Conservation (phyloP, 2,113 vertebrate species). For the Sapajus apella region DNA sequence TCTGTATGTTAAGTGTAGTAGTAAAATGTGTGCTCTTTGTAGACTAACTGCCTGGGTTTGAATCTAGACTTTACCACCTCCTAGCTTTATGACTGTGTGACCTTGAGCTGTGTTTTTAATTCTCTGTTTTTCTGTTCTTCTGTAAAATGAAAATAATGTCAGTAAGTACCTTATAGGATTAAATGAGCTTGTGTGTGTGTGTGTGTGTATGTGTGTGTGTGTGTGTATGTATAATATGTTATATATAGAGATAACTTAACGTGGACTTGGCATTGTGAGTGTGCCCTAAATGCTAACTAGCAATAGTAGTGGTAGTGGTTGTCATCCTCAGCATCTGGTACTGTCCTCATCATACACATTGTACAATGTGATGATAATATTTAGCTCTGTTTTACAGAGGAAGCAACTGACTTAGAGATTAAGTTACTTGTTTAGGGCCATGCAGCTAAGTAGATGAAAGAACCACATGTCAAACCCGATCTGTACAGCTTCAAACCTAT, state of each 20-base stretch:
- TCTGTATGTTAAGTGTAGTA: not conserved
- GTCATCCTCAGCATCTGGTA: fast-evolving
- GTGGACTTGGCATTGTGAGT: not conserved
- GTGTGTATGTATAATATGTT: not conserved
- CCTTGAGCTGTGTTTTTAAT: not conserved
- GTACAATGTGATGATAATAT: not conserved
- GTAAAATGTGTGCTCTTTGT: not conserved
- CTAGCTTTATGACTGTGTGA: not conserved
- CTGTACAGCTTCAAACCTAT: not conserved
- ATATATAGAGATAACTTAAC: not conserved
- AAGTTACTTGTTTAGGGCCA: not conserved
- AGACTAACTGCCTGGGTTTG: not conserved
- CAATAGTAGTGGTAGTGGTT: fast-evolving
- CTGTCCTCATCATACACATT: not conserved
- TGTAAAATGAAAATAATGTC: not conserved
- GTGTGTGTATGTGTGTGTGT: not conserved
- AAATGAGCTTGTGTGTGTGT: not conserved
- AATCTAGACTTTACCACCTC: not conserved
- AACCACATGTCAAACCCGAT: not conserved
- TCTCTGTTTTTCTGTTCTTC: not conserved
- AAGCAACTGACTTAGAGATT: not conserved
- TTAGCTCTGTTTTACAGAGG: not conserved
- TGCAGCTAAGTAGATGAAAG: not conserved
- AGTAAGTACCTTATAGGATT: not conserved
- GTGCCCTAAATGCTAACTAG: not conserved